Percentiles rank a stretch among this genome's conserved stretches.
Conservation (phyloP, 1,140 invertebrate genomes). For the Triops cancriformis region DNA sequence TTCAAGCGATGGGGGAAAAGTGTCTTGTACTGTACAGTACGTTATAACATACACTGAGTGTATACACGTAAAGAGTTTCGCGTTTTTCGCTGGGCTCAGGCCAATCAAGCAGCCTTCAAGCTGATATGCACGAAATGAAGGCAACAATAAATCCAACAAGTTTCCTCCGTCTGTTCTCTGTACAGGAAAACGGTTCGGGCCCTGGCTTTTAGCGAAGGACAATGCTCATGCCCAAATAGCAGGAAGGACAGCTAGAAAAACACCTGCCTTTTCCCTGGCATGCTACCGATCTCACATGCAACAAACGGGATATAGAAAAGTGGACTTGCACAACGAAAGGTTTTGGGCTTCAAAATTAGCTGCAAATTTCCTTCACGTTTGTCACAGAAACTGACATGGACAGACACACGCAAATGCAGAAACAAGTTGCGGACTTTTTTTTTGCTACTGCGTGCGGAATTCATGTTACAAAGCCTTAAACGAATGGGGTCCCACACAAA, state of each 20-base stretch:
- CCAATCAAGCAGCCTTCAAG: constrained; percentile 4
- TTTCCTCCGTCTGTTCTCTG: neutral
- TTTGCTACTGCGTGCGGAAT: no score
- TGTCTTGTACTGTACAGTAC: no score
- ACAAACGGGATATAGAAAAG: neutral
- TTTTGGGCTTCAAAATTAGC: no score
- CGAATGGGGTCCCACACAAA: no score
- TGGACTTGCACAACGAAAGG: neutral
- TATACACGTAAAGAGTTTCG: neutral
- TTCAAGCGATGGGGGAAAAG: no score
- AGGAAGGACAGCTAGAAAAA: neutral
- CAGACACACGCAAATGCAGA: no score
- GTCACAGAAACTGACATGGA: no score
- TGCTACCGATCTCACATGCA: neutral
- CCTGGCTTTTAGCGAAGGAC: neutral
- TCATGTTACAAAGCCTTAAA: no score
- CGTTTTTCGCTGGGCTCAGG: neutral
- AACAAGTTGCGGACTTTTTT: no score
- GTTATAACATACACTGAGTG: neutral
- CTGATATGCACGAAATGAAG: constrained; percentile 13
- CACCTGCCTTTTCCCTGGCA: neutral
- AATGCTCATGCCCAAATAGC: neutral
- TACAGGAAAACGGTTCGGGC: neutral
- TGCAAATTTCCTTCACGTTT: no score
- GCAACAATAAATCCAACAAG: neutral